A percentile compares a stretch with the other conserved stretches of the same genome.
Evolutionary conservation across 2,888 invertebrate genomes (phyloP).

Genomic region (Antheraea yamamai): DNA sequence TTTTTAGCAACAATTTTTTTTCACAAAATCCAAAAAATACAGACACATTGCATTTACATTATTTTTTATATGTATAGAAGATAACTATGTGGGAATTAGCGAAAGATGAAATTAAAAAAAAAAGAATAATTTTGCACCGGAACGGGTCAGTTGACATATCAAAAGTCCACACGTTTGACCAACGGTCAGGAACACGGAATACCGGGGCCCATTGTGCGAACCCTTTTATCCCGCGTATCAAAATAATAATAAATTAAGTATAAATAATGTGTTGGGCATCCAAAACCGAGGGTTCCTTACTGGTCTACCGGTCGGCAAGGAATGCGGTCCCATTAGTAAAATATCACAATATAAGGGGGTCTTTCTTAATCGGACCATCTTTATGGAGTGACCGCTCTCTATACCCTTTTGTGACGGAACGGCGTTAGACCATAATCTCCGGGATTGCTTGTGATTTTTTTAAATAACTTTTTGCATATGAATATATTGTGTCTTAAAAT

Average conservation of each 20-base stretch:
- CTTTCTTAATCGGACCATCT: conserved; percentile 73
- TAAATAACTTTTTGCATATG: conserved; percentile 64
- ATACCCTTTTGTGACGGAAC: conserved; percentile 55
- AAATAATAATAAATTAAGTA: conserved; percentile 81
- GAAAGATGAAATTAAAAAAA: conserved; percentile 32
- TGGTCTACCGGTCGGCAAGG: conserved; percentile 72
- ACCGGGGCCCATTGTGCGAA: conserved; percentile 55
- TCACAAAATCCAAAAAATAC: too few relatives aligned
- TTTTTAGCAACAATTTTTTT: too few relatives aligned
- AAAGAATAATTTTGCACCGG: conserved; percentile 45
- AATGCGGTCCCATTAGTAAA: conserved; percentile 79
- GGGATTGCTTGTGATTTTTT: conserved; percentile 53
- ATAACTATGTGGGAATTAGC: neutral
- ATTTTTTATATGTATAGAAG: too few relatives aligned
- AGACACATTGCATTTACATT: too few relatives aligned
- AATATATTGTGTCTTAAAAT: conserved; percentile 52
- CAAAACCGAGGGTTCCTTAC: conserved; percentile 46
- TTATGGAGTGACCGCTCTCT: conserved; percentile 76
- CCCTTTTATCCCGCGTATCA: conserved; percentile 78
- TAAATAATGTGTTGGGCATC: conserved; percentile 64
- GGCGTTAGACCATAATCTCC: conserved; percentile 79
- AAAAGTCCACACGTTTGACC: conserved; percentile 54
- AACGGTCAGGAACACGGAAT: conserved; percentile 73
- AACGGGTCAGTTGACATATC: conserved; percentile 43
- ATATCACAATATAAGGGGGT: conserved; percentile 64